Evolutionary conservation across 2,888 invertebrate genomes (phyloP), one percentile per base, ranked within the genome.

Genomic region (Drosophila prostipennis): DNA sequence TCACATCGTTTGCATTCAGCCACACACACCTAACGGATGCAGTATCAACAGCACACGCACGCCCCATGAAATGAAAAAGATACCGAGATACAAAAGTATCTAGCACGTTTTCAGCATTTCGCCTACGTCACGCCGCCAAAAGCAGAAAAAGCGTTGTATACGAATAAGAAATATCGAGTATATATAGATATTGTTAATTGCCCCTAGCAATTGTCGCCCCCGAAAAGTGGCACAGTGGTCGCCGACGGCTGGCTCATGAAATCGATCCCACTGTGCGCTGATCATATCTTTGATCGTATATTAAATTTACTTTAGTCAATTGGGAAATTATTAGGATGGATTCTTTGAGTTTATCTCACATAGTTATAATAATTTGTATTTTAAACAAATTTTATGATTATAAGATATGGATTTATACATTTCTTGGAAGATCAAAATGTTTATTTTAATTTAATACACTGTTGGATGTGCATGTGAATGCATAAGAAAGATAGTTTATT

Each of bases 21-120:
- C 73, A 80, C 77, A 81, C 72, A 82, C 81, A 82, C 80, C 81
- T 80, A 85, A 85, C 81, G 81, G 81, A 82, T 82, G 81, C 81
- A 82, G 72, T 82, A 76, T 60, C 64, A 68, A 68, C 77, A 67
- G 58, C 49, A 37, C 43, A 69, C 58, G 64, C 72, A 80, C 54
- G 56, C 64, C 57, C 37, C 53, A 13, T 2, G 11, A 34, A 32
- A 34, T 5, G 34, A 11, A 26, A 40, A 16, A 73, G 64, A 73
- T 78, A 79, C 73, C 65, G 59, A 84, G 75, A 83, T 77, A 77
- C 74, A 76, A 55, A 73, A 68, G 29, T 67, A 59, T 73, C 73
- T 73, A 65, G 74, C 79, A 82, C 86, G 86, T 85, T 85, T 83
- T 72, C 55, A 63, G 48, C 78, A 55, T 72, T 67, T 76, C 73